A percentile compares a stretch with the other conserved stretches of the same genome.
These are phyloP conservation scores for Deroplatys truncata DNA, from an alignment of 2,888 invertebrate species.

Conservation along the genomic window DNA sequence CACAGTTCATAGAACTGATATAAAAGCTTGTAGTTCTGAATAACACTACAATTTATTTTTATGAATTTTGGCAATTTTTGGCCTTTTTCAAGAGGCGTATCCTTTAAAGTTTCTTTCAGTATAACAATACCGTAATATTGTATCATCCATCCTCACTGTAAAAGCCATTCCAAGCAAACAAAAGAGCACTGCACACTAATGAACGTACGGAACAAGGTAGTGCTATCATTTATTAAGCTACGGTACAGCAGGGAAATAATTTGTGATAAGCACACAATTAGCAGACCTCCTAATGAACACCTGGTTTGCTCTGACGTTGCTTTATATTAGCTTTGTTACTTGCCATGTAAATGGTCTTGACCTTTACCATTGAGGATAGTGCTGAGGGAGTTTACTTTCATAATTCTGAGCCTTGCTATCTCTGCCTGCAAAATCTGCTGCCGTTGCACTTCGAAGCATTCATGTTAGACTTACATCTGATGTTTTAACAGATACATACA, in stretches of 20 bases:
- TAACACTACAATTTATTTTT: too few relatives aligned
- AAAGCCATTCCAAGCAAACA: too few relatives aligned
- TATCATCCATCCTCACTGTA: too few relatives aligned
- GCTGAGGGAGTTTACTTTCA: neutral
- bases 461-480: neutral
- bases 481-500: too few relatives aligned
- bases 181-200: neutral
- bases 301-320: neutral
- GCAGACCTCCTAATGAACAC: neutral
- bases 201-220: neutral
- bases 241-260: neutral
- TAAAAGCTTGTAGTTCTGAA: too few relatives aligned
- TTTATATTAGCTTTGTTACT: neutral
- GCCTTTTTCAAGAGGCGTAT: too few relatives aligned
- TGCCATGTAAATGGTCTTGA: neutral
- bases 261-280: neutral
- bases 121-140: too few relatives aligned
- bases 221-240: neutral
- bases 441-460: too few relatives aligned
- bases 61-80: too few relatives aligned
- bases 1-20: too few relatives aligned
- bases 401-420: too few relatives aligned
- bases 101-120: too few relatives aligned
- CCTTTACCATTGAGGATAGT: neutral
- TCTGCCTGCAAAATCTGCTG: neutral